phyloP scores from a whole-genome alignment of 2,113 vertebrate species.

The Pycnonotus jocosus region DNA sequence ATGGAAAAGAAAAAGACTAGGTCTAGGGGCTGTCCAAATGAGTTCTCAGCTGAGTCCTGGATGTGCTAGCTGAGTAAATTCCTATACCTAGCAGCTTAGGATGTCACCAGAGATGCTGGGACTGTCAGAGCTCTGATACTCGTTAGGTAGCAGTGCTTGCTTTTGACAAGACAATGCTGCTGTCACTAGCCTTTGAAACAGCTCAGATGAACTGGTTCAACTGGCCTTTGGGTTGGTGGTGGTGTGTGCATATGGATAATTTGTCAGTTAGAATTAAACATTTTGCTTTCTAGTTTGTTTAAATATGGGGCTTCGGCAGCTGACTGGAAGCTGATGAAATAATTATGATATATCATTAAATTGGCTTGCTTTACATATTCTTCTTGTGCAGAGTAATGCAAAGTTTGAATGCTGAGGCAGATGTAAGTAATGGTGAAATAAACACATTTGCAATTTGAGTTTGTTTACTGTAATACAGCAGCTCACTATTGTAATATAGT shows the following conservation, averaged over 20 bases:
- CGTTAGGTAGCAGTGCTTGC: not conserved
- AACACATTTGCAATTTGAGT: not conserved
- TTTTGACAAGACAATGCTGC: not conserved
- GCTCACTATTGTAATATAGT: not conserved
- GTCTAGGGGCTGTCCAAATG: not conserved
- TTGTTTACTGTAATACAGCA: not conserved
- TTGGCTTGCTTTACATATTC: not conserved
- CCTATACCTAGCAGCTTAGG: not conserved
- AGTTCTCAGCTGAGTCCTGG: not conserved
- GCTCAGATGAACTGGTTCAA: not conserved
- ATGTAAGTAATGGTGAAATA: not conserved
- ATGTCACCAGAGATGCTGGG: not conserved
- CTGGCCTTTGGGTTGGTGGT: not conserved
- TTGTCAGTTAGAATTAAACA: not conserved
- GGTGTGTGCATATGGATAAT: not conserved
- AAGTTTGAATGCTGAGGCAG: not conserved
- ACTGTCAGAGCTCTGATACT: not conserved
- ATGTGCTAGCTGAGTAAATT: not conserved
- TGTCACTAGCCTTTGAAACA: not conserved
- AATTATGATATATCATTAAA: not conserved
- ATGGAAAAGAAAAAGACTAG: not conserved
- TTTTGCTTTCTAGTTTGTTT: not conserved
- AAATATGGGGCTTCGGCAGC: not conserved
- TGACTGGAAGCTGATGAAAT: not conserved
- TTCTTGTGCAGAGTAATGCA: not conserved